Evolutionary conservation across 1,140 invertebrate genomes (phyloP).

Genomic region (Pemphigus obesinymphae): DNA sequence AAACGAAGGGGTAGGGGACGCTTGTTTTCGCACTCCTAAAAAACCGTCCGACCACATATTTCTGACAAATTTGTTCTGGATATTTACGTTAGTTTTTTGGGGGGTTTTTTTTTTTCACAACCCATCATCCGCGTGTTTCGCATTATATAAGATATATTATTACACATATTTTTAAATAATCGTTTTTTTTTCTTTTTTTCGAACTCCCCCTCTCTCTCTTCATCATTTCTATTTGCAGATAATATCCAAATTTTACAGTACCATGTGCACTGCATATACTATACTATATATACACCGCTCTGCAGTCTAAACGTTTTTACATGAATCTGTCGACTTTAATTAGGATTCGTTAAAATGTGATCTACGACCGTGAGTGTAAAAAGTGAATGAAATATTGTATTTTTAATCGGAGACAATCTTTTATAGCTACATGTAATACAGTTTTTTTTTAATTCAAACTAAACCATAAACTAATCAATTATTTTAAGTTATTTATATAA

Average conservation of each 20-base stretch:
- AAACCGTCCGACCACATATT: not conserved
- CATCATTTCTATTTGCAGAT: not conserved
- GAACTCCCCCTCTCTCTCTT: not conserved
- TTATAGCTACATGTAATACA: too few species aligned
- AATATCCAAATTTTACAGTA: not conserved
- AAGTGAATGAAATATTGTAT: too few species aligned
- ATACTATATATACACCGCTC: too few species aligned
- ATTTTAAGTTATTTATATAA: too few species aligned
- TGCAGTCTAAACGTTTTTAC: not conserved
- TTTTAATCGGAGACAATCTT: too few species aligned
- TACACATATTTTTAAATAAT: too few species aligned
- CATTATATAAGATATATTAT: not conserved
- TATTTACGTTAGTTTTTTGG: not conserved
- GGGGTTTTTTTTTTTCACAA: not conserved
- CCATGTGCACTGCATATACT: not conserved
- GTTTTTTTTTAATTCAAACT: too few species aligned
- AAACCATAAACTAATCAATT: too few species aligned
- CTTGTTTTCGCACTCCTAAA: not conserved
- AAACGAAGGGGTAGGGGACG: too few species aligned
- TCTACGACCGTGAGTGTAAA: not conserved
- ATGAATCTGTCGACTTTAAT: slow-evolving; percentile 1
- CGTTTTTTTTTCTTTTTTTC: not conserved
- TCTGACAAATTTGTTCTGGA: slow-evolving; percentile 3
- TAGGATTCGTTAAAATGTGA: slow-evolving; percentile 3
- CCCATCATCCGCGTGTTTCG: not conserved